Evolutionary conservation across 1,140 invertebrate species (phyloP), one percentile per base, ranked within the genome.

Genomic region (Lerema accius): DNA sequence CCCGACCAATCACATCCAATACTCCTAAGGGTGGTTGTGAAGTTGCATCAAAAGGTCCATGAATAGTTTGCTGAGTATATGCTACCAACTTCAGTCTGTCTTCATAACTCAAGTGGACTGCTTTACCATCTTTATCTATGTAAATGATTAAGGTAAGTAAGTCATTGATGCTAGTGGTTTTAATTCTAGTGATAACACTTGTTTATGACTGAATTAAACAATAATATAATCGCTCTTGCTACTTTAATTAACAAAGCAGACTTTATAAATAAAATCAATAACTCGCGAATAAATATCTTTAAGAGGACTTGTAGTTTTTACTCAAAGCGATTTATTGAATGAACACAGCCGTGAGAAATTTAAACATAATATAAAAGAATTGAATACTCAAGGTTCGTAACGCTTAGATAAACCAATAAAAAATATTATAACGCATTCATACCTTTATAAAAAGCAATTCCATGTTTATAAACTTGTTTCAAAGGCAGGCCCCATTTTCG

Each of bases 1-100:
- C 98, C 83, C 94, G 95, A 0, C 98, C 98, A 73, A 99, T 98
- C 4, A 99, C 97, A 92, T 99, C 98, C 14, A 99, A 91, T 0
- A 98, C 97, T 32, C 98, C 98, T 28, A 99, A 89, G 28, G 97
- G 96, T 32, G 96, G 95, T 6, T 95, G 94, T 64, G 95, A 95
- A 62, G 95, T 94, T 35, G 93, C 86, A 69, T 94, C 92, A 76
- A 95, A 97, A 64, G 96, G 95, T 4, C 98, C 98, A 91, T 98
- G 94, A 5, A 93, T 93, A 4, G 96, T 96, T 93, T 99, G 98
- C 80, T 98, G 96, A 4, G 96, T 97, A 73, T 97, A 96, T 1
- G 98, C 98, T 7, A 99, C 95, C 62, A 99, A 86, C 82, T 96
- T 96, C 13, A 98, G 87, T 88, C 98, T 97, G 80, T 99, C 97